phyloP scores from a whole-genome alignment of 2,113 vertebrate genomes.

The Channa argus region DNA sequence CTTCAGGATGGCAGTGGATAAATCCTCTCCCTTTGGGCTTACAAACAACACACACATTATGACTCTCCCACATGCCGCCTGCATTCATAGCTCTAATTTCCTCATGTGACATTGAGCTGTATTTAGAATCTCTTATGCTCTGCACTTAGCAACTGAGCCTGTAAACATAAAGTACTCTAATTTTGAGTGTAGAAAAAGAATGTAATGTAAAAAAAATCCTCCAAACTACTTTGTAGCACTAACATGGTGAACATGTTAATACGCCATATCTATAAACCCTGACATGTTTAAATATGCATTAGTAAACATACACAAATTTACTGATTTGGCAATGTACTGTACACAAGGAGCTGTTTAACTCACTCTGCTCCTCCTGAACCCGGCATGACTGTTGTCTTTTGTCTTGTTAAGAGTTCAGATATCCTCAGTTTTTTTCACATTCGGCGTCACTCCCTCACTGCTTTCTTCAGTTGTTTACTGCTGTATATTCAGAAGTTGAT shows the following conservation, averaged over 20 bases:
- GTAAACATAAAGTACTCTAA: background rate
- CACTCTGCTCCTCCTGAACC: conserved; percentile 73
- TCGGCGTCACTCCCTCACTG: conserved; percentile 5
- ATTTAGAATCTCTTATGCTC: conserved; percentile 73
- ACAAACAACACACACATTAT: conserved; percentile 41
- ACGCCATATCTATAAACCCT: background rate
- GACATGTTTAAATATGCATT: conserved; percentile 1
- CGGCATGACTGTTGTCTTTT: conserved; percentile 67
- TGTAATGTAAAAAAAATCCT: no score
- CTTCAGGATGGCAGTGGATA: conserved; percentile 84
- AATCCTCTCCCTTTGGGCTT: conserved; percentile 82
- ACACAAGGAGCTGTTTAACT: conserved; percentile 62
- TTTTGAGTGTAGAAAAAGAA: no score
- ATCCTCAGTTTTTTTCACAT: conserved; percentile 1
- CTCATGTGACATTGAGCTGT: conserved; percentile 77
- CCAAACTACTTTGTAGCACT: background rate
- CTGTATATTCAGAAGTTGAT: background rate
- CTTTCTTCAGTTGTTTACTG: conserved; percentile 5
- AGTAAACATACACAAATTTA: background rate
- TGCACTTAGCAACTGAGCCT: conserved; percentile 53
- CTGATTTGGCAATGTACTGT: no score
- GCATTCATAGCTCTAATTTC: conserved; percentile 73
- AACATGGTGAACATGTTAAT: background rate
- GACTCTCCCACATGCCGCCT: conserved; percentile 25
- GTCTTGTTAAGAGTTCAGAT: conserved; percentile 19